Conservation (phyloP, 2,888 invertebrate genomes). For the Athrips mouffetella region DNA sequence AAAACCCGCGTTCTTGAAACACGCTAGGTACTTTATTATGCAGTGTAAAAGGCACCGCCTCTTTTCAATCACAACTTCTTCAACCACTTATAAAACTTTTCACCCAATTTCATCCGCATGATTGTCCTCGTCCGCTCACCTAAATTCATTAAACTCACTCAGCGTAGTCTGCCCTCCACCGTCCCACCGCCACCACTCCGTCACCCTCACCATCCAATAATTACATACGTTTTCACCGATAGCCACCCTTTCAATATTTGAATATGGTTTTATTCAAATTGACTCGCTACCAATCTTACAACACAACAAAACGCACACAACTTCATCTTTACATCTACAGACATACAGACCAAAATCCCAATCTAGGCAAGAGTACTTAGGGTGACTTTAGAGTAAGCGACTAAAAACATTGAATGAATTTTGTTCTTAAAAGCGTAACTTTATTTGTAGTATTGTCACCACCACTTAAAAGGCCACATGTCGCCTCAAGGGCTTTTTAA, state of each 20-base stretch:
- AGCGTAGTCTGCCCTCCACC: slow-evolving; percentile 60
- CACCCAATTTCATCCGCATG: slow-evolving; percentile 35
- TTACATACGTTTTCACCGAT: slow-evolving; percentile 74
- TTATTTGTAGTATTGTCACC: slow-evolving; percentile 76
- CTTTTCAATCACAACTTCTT: slow-evolving; percentile 21
- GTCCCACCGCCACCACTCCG: slow-evolving; percentile 24
- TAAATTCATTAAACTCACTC: slow-evolving; percentile 68
- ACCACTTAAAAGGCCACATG: slow-evolving; percentile 76
- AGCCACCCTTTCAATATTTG: slow-evolving; percentile 66
- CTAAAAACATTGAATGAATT: slow-evolving; percentile 47
- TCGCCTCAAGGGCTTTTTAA: slow-evolving; percentile 69
- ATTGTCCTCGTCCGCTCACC: slow-evolving; percentile 53
- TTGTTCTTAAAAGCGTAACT: slow-evolving; percentile 68
- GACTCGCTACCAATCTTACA: slow-evolving; percentile 44
- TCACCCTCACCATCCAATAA: slow-evolving; percentile 57
- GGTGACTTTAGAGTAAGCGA: slow-evolving; percentile 27
- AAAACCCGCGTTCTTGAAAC: too few species aligned
- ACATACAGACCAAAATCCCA: slow-evolving; percentile 18
- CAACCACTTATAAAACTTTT: slow-evolving; percentile 35
- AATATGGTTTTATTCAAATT: slow-evolving; percentile 72
- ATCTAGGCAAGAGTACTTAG: slow-evolving; percentile 16
- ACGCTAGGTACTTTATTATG: too few species aligned
- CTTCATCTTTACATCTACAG: slow-evolving; percentile 11
- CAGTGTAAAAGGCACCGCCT: neutral
- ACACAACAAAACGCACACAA: neutral